These are phyloP conservation scores for Zaprionus camerounensis DNA, from an alignment of 1,140 invertebrate species.

Conservation along the genomic window DNA sequence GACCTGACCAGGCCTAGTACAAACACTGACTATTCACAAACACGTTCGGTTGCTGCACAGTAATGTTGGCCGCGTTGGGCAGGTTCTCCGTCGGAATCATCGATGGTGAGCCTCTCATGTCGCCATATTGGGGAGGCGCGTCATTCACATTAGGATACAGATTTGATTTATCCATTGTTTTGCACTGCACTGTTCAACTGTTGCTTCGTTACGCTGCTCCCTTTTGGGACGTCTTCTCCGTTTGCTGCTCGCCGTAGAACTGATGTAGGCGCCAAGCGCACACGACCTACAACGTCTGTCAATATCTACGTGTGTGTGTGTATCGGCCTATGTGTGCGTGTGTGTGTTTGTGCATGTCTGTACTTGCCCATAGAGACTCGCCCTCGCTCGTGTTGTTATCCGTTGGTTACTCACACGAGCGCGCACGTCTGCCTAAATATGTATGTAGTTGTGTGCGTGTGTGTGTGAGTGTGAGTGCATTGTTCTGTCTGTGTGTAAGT, in stretches of 20 bases:
- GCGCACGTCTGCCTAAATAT: neutral
- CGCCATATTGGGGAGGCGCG: constrained; percentile 38
- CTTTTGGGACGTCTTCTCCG: constrained; percentile 15
- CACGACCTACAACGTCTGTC: neutral
- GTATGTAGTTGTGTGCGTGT: neutral
- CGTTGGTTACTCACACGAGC: neutral
- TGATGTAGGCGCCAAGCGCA: constrained; percentile 1
- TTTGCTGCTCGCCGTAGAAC: constrained; percentile 15
- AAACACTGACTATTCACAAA: constrained; percentile 34
- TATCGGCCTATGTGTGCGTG: neutral
- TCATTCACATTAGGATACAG: constrained; percentile 26
- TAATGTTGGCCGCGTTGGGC: neutral
- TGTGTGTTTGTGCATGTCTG: neutral
- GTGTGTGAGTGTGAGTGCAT: neutral
- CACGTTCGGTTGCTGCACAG: constrained; percentile 33
- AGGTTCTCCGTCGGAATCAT: constrained; percentile 31
- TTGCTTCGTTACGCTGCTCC: neutral
- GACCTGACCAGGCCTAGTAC: too few relatives aligned
- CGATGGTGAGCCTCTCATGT: constrained; percentile 20
- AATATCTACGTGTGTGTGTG: neutral
- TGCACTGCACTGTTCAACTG: constrained; percentile 3
- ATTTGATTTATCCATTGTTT: constrained; percentile 36
- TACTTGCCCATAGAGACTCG: neutral
- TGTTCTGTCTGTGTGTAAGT: neutral
- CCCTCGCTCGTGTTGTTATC: neutral